A percentile compares a stretch with the other conserved stretches of the same genome.
These are phyloP conservation scores for Drosophila aff. DNA, from an alignment of 1,140 invertebrate species.

Conservation along the genomic window DNA sequence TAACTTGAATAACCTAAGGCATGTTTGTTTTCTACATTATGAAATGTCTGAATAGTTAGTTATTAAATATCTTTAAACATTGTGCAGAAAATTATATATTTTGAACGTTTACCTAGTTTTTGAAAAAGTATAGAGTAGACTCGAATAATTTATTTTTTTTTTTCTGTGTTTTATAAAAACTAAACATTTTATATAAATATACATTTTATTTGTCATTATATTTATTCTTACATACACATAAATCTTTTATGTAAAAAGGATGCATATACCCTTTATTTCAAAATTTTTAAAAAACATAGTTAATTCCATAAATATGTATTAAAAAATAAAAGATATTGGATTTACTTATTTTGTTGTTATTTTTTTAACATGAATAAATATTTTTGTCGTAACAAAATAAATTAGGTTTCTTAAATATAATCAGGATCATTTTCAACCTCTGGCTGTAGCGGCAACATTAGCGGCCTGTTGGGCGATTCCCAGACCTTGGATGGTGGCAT, in stretches of 20 bases:
- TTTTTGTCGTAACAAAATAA: slow-evolving; percentile 1
- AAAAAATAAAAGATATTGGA: too few species aligned
- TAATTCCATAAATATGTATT: too few species aligned
- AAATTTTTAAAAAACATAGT: too few species aligned
- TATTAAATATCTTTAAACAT: not conserved
- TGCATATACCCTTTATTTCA: too few species aligned
- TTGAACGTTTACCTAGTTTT: not conserved
- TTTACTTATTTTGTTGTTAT: not conserved
- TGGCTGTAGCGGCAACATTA: slow-evolving; percentile 65
- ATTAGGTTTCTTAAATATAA: not conserved
- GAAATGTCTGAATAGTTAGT: too few species aligned
- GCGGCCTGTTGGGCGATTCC: slow-evolving; percentile 66
- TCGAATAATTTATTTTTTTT: not conserved
- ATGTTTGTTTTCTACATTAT: not conserved
- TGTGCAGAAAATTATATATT: not conserved
- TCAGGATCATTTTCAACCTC: slow-evolving; percentile 18
- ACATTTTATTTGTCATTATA: too few species aligned
- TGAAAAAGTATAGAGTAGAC: too few species aligned
- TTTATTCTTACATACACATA: too few species aligned
- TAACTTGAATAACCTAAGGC: too few species aligned
- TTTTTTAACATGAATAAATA: not conserved
- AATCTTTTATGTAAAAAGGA: too few species aligned
- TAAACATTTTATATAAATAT: too few species aligned
- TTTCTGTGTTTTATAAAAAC: too few species aligned
- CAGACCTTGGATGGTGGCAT: slow-evolving; percentile 64